Evolutionary conservation across 37 sponge, comb jelly and placozoan genomes (phyloP).

Genomic region (Spongilla lacustris): DNA sequence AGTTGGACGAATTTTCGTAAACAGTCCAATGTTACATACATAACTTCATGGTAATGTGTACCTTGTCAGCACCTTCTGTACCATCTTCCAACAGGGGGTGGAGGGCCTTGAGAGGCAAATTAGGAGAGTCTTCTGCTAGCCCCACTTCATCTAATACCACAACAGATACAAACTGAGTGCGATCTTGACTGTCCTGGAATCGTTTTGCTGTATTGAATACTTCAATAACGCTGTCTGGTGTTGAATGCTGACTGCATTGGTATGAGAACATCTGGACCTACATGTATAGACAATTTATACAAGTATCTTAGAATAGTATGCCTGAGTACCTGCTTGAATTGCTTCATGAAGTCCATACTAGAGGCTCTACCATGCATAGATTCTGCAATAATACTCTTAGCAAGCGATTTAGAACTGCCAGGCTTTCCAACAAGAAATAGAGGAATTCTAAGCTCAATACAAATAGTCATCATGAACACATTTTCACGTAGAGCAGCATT

Average conservation of each 20-base stretch:
- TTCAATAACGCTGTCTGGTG: conserved; percentile 59
- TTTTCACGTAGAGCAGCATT: conserved; percentile 95
- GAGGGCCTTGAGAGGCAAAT: conserved; percentile 80
- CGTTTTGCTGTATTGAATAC: conserved; percentile 38
- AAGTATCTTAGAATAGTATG: not conserved
- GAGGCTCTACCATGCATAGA: conserved; percentile 77
- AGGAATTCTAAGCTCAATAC: conserved; percentile 94
- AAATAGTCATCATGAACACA: conserved; percentile 97
- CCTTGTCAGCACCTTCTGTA: conserved; percentile 55
- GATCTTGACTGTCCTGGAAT: conserved; percentile 28
- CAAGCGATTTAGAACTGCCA: conserved; percentile 94
- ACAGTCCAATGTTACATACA: too few species aligned
- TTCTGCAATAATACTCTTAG: conserved; percentile 77
- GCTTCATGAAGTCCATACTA: not conserved
- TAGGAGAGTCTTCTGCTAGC: conserved; percentile 86
- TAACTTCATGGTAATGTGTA: too few species aligned
- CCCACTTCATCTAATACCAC: conserved; percentile 90
- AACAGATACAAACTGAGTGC: conserved; percentile 47
- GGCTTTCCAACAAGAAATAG: conserved; percentile 96
- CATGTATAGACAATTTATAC: not conserved
- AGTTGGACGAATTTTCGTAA: too few species aligned
- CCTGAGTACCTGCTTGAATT: conserved; percentile 53
- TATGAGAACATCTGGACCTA: conserved; percentile 68
- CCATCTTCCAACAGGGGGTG: conserved; percentile 87
- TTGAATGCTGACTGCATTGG: conserved; percentile 74